Conservation (phyloP, 2,113 vertebrate genomes). For the Gymnorhina tibicen region DNA sequence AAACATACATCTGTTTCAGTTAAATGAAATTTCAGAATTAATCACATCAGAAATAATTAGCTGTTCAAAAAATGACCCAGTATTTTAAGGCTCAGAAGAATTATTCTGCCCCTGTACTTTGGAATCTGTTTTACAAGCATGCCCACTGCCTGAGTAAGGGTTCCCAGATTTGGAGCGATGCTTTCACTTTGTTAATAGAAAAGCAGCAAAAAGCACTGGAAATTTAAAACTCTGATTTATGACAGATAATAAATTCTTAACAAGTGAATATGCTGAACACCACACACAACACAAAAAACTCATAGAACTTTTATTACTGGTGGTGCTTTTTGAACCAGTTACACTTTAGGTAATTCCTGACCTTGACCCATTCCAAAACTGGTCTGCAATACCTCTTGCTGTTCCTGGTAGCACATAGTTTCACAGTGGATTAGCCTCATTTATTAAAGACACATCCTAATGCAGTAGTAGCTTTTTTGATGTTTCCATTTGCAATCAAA, state of each 20-base stretch:
- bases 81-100: background rate
- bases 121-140: background rate
- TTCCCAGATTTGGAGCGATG: background rate
- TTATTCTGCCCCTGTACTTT: background rate
- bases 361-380: background rate
- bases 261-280: background rate
- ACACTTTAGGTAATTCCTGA: background rate
- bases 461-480: background rate
- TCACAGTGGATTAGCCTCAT: background rate
- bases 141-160: background rate
- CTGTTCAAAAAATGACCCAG: background rate
- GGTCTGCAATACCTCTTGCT: background rate
- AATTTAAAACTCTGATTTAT: background rate
- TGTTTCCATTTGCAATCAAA: background rate
- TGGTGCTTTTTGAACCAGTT: background rate
- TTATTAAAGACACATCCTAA: background rate
- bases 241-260: background rate
- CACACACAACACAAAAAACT: background rate
- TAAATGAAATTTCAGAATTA: background rate
- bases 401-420: accelerated
- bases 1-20: background rate
- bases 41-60: background rate
- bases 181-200: background rate
- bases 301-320: background rate
- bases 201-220: background rate